phyloP scores from a whole-genome alignment of 2,888 invertebrate genomes.

The Phyllotreta cruciferae region DNA sequence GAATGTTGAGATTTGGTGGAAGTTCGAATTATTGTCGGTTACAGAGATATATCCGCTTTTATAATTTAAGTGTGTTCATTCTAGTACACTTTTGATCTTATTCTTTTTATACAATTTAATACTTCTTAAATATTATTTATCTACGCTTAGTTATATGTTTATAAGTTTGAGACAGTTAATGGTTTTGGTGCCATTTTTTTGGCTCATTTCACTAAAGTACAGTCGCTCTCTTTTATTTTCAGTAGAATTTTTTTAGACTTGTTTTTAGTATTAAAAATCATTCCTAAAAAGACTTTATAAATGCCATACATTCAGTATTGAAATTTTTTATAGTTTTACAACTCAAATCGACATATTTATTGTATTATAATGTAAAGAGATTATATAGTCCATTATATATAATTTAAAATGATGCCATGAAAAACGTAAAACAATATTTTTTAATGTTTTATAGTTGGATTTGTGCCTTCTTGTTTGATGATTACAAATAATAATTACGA shows the following conservation, averaged over 20 bases:
- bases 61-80: too few relatives aligned
- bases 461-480: constrained; percentile 21
- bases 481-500: not conserved
- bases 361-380: constrained; percentile 42
- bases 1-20: too few relatives aligned
- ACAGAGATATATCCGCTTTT: too few relatives aligned
- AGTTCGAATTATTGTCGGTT: too few relatives aligned
- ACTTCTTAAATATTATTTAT: too few relatives aligned
- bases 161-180: not conserved
- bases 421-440: constrained; percentile 8
- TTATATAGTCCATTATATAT: constrained; percentile 28
- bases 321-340: constrained; percentile 35
- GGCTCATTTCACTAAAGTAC: constrained; percentile 17
- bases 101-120: too few relatives aligned
- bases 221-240: constrained; percentile 26
- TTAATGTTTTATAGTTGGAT: constrained; percentile 24
- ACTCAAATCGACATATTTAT: constrained; percentile 32
- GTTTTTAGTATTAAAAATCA: constrained; percentile 28
- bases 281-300: constrained; percentile 35
- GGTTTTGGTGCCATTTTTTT: constrained; percentile 8
- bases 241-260: constrained; percentile 24
- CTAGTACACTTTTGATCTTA: too few relatives aligned
- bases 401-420: constrained; percentile 31
- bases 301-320: constrained; percentile 38
- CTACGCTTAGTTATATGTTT: too few relatives aligned